Evolutionary conservation across 2,888 invertebrate genomes (phyloP), one percentile per base, ranked within the genome.

Genomic region (Schizotus pectinicornis): DNA sequence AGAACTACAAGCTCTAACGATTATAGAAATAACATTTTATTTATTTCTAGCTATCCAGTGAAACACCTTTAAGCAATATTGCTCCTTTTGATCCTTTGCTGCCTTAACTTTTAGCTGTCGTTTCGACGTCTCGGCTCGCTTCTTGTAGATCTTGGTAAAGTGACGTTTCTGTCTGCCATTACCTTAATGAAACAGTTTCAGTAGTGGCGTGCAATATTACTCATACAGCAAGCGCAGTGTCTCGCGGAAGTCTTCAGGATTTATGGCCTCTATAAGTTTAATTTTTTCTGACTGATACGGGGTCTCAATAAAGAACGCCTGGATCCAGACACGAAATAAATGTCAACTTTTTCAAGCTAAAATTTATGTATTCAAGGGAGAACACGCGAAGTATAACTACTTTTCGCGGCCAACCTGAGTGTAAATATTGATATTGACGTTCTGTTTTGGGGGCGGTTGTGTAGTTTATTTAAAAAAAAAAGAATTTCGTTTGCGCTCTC

Each of bases 131-230:
- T 22, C 22, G 22, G 22, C 22, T 5, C 22, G n/a, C 7, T 1
- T 37, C n/a, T 13, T 37, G 6, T 11, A 3, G 13, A 11, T 13
- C 9, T 1, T 9, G 9, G 3, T 22, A 22, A 22, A 22, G 38
- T 9, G 38, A 37, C 38, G 13, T 9, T n/a, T 37, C 7, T 30
- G 22, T 43, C 30, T 30, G 39, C 55, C 52, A 51, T 46, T 35
- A 50, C 35, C 45, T 46, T 41, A 60, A 62, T 49, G 50, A 60
- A 60, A 58, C 57, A 52, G 52, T 52, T 46, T 54, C 47, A 39
- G 3, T 22, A 22, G 22, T 22, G 22, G 5, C 39, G 6, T n/a
- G n/a, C n/a, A 37, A 37, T 37, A 37, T n/a, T 7, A 9, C 12
- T 37, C n/a, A 13, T 37, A n/a, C 13, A 9, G 3, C 12, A 13